Evolutionary conservation across 2,888 invertebrate species (phyloP), one percentile per base, ranked within the genome.

Genomic region (Stenichneumon culpator): DNA sequence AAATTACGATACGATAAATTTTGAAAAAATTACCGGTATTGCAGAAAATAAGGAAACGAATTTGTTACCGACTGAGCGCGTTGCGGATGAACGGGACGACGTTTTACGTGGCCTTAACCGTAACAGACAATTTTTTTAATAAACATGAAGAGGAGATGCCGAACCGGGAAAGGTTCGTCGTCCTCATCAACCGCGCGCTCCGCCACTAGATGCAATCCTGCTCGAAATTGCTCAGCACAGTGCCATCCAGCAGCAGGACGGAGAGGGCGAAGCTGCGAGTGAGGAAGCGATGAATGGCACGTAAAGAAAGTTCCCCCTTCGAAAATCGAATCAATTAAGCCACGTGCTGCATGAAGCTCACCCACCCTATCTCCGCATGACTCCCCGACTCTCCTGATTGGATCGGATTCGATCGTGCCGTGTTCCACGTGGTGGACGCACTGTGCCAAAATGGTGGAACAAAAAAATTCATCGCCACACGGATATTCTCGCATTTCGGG

Each of bases 271-370:
- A 44, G 28, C 32, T 28, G 52, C 72, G 54, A 70, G 57, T 19
- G 80, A 80, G 74, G 50, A 80, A 80, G 60, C 81, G 75, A 65
- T 50, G 63, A 78, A 57, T 72, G 86, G 85, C 69, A 63, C 70
- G 79, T 77, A 77, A 84, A 77, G 86, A 84, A 81, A 57, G 79
- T 80, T 81, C 79, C 72, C 88, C 93, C 92, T 90, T 91, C 89
- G 93, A 91, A 83, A 93, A 93, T 93, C 91, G 89, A 93, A 93
- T 93, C 92, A 93, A 93, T 93, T 93, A 92, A 92, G 92, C 91
- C 92, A 90, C 92, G 91, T 91, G 92, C 91, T 88, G 89, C 87
- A 88, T 14, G 77, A 79, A 80, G 67, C 86, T 89, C 89, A 87
- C 86, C 77, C 83, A 86, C 82, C 87, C 86, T 86, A 69, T 69